Conservation (phyloP, 2,888 invertebrate genomes). For the Lampropteryx suffumata region DNA sequence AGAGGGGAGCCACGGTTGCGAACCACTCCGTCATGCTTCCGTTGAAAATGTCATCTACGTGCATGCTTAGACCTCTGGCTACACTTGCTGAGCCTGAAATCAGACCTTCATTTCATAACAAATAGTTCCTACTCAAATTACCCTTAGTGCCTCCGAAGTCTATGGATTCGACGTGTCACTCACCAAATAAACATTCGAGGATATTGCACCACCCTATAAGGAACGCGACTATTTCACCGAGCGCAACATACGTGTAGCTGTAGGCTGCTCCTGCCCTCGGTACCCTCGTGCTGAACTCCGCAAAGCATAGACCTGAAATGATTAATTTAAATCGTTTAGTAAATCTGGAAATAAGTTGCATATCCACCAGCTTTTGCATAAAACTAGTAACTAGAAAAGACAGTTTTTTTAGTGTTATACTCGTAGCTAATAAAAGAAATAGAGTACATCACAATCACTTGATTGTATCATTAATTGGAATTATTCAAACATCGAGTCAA, state of each 20-base stretch:
- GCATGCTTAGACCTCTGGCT: conserved; percentile 89
- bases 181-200: conserved; percentile 91
- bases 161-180: conserved; percentile 32
- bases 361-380: too few relatives aligned
- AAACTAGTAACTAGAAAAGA: too few relatives aligned
- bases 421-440: too few relatives aligned
- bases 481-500: conserved; percentile 3
- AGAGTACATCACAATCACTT: not conserved
- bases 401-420: too few relatives aligned
- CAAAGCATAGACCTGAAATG: conserved; percentile 92
- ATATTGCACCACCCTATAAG: conserved; percentile 96
- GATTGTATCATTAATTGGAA: not conserved
- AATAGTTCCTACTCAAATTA: too few relatives aligned
- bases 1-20: conserved; percentile 82
- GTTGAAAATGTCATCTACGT: conserved; percentile 86
- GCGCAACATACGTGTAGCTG: conserved; percentile 92
- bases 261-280: conserved; percentile 95
- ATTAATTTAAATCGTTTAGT: too few relatives aligned
- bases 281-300: conserved; percentile 93
- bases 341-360: too few relatives aligned
- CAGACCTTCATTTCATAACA: too few relatives aligned
- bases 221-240: conserved; percentile 94
- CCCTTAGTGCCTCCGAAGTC: too few relatives aligned
- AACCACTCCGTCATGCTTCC: conserved; percentile 85
- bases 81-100: conserved; percentile 87